Percentiles rank a stretch among this genome's conserved stretches.
Evolutionary conservation across 2,888 invertebrate genomes (phyloP).

Genomic region (Hypena proboscidalis): DNA sequence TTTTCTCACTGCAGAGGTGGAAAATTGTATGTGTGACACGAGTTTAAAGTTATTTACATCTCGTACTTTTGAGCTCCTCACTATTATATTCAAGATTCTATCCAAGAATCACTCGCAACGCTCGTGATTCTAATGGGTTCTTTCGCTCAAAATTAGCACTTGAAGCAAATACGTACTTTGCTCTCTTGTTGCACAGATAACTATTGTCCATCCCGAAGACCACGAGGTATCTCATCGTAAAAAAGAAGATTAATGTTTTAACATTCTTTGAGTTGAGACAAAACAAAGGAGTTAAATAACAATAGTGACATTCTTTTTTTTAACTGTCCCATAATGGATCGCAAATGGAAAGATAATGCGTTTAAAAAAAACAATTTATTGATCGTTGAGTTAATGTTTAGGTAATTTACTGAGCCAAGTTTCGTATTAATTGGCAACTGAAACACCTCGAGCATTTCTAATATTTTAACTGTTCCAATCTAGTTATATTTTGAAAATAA

Average conservation of each 20-base stretch:
- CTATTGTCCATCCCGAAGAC: too few species aligned
- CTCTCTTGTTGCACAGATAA: too few species aligned
- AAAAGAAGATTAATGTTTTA: neutral
- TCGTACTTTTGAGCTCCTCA: too few species aligned
- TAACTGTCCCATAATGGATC: constrained; percentile 10
- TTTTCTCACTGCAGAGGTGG: too few species aligned
- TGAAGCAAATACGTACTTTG: too few species aligned
- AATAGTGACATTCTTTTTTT: constrained; percentile 11
- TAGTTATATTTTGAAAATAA: constrained; percentile 2
- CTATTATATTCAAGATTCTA: too few species aligned
- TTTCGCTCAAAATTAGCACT: too few species aligned
- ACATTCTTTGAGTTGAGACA: neutral
- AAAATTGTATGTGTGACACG: too few species aligned
- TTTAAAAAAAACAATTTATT: constrained; percentile 24
- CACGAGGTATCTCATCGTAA: too few species aligned
- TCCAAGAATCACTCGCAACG: too few species aligned
- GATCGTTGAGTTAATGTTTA: constrained; percentile 24
- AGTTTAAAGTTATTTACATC: too few species aligned
- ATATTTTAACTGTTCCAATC: constrained; percentile 17
- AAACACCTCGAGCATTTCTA: constrained; percentile 5
- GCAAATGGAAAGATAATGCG: constrained; percentile 20
- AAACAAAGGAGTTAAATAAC: constrained; percentile 5
- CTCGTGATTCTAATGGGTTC: too few species aligned
- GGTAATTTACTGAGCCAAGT: constrained; percentile 21
- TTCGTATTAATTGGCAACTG: constrained; percentile 20